Conservation (phyloP, 2,888 invertebrate genomes). For the Gnatocerus cornutus region DNA sequence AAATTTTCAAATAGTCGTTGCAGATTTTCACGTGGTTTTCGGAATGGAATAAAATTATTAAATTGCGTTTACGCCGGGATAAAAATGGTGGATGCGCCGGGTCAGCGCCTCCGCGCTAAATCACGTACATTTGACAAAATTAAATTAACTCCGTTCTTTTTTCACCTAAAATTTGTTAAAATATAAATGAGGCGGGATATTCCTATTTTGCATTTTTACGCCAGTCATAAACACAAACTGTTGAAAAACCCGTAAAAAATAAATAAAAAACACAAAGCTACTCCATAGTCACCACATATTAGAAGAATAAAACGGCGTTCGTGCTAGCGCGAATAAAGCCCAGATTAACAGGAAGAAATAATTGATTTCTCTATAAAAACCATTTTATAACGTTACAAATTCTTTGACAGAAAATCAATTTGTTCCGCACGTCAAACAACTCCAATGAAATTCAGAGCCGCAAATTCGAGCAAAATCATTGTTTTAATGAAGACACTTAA, state of each 20-base stretch:
- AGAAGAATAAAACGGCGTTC: not conserved
- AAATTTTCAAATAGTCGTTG: not conserved
- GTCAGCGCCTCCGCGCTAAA: not conserved
- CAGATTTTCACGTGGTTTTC: not conserved
- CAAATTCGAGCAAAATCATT: constrained; percentile 19
- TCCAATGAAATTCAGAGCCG: constrained; percentile 10
- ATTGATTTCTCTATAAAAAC: constrained; percentile 6
- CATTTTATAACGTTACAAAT: constrained; percentile 2
- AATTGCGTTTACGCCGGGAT: no score
- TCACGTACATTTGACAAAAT: no score
- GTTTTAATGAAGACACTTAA: constrained; percentile 17
- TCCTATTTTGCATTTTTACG: constrained; percentile 5
- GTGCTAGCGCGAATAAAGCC: not conserved
- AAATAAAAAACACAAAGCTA: constrained; percentile 9
- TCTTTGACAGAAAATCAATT: not conserved
- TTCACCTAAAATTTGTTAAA: not conserved
- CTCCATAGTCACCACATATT: not conserved
- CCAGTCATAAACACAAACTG: not conserved
- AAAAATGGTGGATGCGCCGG: constrained; percentile 4
- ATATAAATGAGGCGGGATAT: not conserved
- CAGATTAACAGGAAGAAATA: not conserved
- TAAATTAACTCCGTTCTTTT: no score
- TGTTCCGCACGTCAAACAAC: constrained; percentile 11
- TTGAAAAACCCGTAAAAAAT: constrained; percentile 9
- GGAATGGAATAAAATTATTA: not conserved